These are phyloP conservation scores for Fragum sueziense DNA, from an alignment of 2,888 invertebrate genomes.

Conservation along the genomic window DNA sequence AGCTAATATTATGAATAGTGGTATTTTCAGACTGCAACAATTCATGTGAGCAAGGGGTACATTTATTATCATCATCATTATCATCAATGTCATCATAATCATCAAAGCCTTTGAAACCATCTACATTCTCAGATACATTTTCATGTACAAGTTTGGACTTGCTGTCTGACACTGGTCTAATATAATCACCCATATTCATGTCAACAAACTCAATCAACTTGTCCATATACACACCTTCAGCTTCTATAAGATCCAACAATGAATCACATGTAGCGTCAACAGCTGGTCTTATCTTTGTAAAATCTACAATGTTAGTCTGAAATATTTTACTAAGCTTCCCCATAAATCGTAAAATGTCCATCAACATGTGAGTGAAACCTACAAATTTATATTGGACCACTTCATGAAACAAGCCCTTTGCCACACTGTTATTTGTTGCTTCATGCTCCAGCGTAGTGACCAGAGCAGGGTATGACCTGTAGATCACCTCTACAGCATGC, in stretches of 20 bases:
- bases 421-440: constrained; percentile 32
- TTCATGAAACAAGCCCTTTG: constrained; percentile 47
- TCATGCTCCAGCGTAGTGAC: constrained; percentile 42
- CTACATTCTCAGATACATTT: not conserved
- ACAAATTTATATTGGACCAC: constrained; percentile 49
- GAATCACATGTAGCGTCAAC: constrained; percentile 37
- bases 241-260: constrained; percentile 23
- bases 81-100: not conserved
- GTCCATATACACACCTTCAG: constrained; percentile 15
- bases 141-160: not conserved
- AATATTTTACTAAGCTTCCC: constrained; percentile 33
- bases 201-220: constrained; percentile 28
- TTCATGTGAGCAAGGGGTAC: too few species aligned
- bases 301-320: constrained; percentile 37
- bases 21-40: not conserved
- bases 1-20: too few species aligned
- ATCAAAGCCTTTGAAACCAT: not conserved
- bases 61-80: not conserved
- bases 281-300: constrained; percentile 35
- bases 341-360: constrained; percentile 55
- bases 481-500: constrained; percentile 46
- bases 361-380: constrained; percentile 51
- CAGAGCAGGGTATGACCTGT: constrained; percentile 49
- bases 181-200: not conserved
- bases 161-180: constrained; percentile 13